Evolutionary conservation across 1,140 invertebrate genomes (phyloP).

Genomic region (Brachystomella parvula): DNA sequence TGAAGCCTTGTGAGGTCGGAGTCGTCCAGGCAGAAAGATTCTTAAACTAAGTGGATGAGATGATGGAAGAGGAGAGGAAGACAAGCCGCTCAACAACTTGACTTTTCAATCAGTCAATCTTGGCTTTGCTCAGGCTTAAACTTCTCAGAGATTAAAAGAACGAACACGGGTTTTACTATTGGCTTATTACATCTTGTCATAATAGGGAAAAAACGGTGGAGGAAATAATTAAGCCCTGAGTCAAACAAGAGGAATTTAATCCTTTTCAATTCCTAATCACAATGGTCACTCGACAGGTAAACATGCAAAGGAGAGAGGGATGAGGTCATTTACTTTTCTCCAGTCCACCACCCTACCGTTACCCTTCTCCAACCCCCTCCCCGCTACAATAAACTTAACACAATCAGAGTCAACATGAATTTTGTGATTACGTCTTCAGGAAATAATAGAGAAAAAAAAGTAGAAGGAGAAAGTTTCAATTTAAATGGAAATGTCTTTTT

Average conservation of each 20-base stretch:
- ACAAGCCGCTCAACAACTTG: constrained; percentile 33
- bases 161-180: background rate
- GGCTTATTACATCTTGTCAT: background rate
- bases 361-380: too few species aligned
- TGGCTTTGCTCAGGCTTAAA: background rate
- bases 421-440: too few species aligned
- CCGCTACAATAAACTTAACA: background rate
- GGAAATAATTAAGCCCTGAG: background rate
- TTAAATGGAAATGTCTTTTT: too few species aligned
- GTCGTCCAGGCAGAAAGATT: constrained; percentile 20
- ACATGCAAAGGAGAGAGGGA: background rate
- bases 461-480: too few species aligned
- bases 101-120: constrained; percentile 32
- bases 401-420: too few species aligned
- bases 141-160: background rate
- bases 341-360: too few species aligned
- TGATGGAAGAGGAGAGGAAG: too few species aligned
- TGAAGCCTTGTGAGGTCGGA: constrained; percentile 32
- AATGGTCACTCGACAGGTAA: background rate
- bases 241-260: background rate
- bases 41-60: too few species aligned
- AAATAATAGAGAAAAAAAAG: too few species aligned
- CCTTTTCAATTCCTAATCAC: background rate
- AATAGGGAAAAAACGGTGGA: too few species aligned
- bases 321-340: background rate